Evolutionary conservation across 2,113 vertebrate genomes (phyloP).

Genomic region (Choloepus hoffmanni): DNA sequence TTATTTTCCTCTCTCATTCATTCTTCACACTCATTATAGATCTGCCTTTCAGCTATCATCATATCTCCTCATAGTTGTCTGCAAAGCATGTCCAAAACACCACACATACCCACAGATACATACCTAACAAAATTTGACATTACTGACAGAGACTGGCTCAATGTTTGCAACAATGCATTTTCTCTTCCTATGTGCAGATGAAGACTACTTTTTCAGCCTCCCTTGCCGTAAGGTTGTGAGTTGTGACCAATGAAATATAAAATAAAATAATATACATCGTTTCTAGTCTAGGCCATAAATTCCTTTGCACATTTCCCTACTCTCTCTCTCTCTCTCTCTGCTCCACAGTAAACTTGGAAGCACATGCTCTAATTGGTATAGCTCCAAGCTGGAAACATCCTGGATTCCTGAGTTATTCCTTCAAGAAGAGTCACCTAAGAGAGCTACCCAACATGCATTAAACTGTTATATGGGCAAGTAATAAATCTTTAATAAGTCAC

Average conservation of each 20-base stretch:
- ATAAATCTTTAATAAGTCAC: not conserved
- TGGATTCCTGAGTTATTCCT: not conserved
- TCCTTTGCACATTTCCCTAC: not conserved
- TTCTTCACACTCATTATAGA: not conserved
- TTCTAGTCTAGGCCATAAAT: not conserved
- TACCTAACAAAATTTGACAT: not conserved
- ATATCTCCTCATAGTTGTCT: not conserved
- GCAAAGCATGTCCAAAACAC: not conserved
- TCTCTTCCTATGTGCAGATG: not conserved
- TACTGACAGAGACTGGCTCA: not conserved
- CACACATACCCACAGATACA: not conserved
- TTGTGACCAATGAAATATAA: not conserved
- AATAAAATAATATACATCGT: not conserved
- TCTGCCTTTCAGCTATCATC: not conserved
- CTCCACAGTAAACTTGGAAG: not conserved
- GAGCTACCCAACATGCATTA: not conserved
- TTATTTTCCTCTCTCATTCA: not conserved
- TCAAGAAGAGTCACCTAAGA: not conserved
- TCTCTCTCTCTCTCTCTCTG: not conserved
- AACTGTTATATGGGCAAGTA: not conserved
- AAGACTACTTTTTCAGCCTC: not conserved
- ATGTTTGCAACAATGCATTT: not conserved
- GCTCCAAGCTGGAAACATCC: not conserved
- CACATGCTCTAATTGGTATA: not conserved
- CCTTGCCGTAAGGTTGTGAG: not conserved